These are phyloP conservation scores for Archaeoteleia sp. DNA, from an alignment of 2,888 invertebrate species.

Conservation along the genomic window DNA sequence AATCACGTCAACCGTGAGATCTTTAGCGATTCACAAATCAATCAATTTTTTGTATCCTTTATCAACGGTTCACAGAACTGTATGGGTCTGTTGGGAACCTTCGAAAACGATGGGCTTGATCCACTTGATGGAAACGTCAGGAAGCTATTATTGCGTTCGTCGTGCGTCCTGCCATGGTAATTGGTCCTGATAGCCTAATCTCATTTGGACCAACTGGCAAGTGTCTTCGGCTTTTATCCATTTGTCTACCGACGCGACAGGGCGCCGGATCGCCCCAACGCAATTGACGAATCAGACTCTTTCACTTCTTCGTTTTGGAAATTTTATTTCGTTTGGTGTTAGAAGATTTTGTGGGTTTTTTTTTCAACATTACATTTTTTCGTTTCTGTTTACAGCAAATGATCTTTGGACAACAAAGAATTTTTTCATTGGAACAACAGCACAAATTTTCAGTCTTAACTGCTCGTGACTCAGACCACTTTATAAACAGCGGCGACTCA, in stretches of 20 bases:
- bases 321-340: too few species aligned
- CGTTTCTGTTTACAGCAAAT: too few species aligned
- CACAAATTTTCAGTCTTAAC: constrained; percentile 51
- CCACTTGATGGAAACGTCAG: constrained; percentile 40
- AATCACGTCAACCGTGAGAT: too few species aligned
- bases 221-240: constrained; percentile 60
- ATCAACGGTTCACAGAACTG: too few species aligned
- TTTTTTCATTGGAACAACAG: constrained; percentile 42
- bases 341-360: too few species aligned
- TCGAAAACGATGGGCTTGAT: too few species aligned
- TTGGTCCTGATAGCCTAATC: constrained; percentile 65
- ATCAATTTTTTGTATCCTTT: too few species aligned
- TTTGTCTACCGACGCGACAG: constrained; percentile 56
- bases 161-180: constrained; percentile 62
- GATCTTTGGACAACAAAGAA: constrained; percentile 19
- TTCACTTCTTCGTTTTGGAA: constrained; percentile 17
- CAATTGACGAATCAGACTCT: constrained; percentile 54
- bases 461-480: constrained; percentile 53
- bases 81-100: too few species aligned
- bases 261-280: constrained; percentile 58
- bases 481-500: constrained; percentile 43
- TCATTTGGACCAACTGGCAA: constrained; percentile 59
- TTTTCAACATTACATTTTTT: too few species aligned
- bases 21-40: too few species aligned
- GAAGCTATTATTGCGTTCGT: constrained; percentile 56